Percentiles rank a stretch among this genome's conserved stretches.
Evolutionary conservation across 2,888 invertebrate species (phyloP).

Genomic region (Stratiomys singularior): DNA sequence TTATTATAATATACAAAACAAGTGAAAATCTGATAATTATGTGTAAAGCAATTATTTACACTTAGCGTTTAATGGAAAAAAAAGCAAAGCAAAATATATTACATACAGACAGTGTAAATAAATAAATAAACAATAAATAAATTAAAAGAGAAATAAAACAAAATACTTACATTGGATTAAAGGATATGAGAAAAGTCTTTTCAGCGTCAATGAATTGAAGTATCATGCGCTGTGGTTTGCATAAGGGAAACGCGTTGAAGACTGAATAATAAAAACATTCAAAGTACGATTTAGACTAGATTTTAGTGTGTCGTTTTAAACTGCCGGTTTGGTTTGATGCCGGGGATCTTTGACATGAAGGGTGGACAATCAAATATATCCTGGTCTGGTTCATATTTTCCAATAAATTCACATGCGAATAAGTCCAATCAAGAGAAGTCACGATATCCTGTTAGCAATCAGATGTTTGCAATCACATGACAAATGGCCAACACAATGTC

Average conservation of each 20-base stretch:
- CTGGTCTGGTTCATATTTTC: too few relatives aligned
- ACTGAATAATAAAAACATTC: slow-evolving; percentile 21
- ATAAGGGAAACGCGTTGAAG: slow-evolving; percentile 26
- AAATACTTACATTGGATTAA: slow-evolving; percentile 6
- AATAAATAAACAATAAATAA: too few relatives aligned
- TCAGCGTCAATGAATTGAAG: background rate
- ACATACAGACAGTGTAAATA: slow-evolving; percentile 1
- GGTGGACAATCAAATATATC: too few relatives aligned
- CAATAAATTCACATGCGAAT: too few relatives aligned
- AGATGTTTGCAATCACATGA: too few relatives aligned
- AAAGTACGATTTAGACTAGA: background rate
- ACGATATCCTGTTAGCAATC: too few relatives aligned
- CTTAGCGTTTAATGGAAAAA: too few relatives aligned
- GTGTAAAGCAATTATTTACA: too few relatives aligned
- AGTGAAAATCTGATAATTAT: background rate
- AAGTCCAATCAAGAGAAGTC: too few relatives aligned
- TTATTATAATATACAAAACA: background rate
- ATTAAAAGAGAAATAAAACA: background rate
- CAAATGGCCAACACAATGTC: too few relatives aligned
- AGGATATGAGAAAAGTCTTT: background rate
- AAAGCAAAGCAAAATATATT: too few relatives aligned
- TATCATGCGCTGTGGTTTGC: slow-evolving; percentile 1
- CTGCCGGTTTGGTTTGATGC: background rate
- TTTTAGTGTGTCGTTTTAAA: background rate
- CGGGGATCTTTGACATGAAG: too few relatives aligned